Percentiles rank a stretch among this genome's conserved stretches.
Conservation (phyloP, 2,113 vertebrate species). For the Nestor notabilis region DNA sequence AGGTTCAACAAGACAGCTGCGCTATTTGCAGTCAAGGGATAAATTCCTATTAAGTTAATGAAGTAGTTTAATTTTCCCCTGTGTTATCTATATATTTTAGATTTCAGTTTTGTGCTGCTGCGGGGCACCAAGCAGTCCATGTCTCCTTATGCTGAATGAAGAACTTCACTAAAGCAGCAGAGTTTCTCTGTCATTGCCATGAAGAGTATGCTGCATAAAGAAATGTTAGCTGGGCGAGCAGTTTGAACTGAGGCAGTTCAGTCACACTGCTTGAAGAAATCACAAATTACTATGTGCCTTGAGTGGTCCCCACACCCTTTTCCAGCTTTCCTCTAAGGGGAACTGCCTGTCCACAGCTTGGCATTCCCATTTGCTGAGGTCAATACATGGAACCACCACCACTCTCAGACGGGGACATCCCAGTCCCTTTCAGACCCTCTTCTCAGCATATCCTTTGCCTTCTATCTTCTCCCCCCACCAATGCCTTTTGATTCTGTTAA, state of each 20-base stretch:
- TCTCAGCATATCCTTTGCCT: background rate
- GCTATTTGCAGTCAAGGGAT: background rate
- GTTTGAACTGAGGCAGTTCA: background rate
- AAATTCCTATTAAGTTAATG: background rate
- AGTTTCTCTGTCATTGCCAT: background rate
- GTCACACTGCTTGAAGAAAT: background rate
- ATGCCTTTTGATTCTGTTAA: background rate
- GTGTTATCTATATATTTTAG: background rate
- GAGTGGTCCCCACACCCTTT: background rate
- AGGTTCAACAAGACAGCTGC: background rate
- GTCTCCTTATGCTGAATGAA: background rate
- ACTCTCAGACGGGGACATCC: background rate
- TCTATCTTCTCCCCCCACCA: background rate
- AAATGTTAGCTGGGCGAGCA: background rate
- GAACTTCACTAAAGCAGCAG: background rate
- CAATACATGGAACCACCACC: background rate
- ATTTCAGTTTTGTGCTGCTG: background rate
- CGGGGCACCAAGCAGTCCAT: background rate
- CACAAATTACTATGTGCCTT: background rate
- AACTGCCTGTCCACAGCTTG: background rate
- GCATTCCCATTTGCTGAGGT: background rate
- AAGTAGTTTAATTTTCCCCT: background rate
- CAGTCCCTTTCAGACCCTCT: background rate
- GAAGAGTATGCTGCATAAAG: background rate
- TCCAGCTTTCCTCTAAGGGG: background rate